These are phyloP conservation scores for Eulemur macaco DNA, from an alignment of 2,113 vertebrate species.

Conservation along the genomic window DNA sequence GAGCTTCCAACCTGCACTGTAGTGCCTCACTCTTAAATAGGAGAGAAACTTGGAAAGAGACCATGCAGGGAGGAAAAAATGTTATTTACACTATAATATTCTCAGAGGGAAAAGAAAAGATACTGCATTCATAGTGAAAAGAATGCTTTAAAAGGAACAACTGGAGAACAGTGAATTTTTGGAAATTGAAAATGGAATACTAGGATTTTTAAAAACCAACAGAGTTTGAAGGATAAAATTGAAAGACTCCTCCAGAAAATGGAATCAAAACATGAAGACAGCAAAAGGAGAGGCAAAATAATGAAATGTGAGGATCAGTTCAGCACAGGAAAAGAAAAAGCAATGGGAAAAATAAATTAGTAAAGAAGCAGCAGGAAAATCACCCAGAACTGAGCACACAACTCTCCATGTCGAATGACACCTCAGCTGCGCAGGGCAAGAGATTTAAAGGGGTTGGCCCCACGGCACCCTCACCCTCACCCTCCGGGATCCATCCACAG, in stretches of 20 bases:
- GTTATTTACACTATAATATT: background rate
- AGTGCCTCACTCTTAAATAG: background rate
- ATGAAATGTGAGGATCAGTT: background rate
- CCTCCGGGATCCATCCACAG: too few relatives aligned
- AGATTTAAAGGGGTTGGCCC: background rate
- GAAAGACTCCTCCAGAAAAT: background rate
- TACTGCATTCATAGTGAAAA: background rate
- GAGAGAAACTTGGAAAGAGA: background rate
- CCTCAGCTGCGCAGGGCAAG: fast-evolving
- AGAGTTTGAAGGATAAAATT: background rate
- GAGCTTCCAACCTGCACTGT: background rate
- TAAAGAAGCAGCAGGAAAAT: background rate
- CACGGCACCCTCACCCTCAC: background rate
- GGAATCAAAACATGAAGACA: background rate
- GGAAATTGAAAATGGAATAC: background rate
- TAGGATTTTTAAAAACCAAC: background rate
- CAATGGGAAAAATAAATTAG: background rate
- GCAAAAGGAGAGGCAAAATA: background rate
- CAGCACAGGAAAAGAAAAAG: background rate
- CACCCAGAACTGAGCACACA: background rate
- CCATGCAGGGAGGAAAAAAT: background rate
- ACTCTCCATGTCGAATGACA: fast-evolving
- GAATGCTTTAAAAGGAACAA: background rate
- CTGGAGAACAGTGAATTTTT: background rate
- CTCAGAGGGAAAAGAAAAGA: background rate